Evolutionary conservation across 2,797 vertebrate species (phyloP).

Genomic region (Anguilla marmorata): DNA sequence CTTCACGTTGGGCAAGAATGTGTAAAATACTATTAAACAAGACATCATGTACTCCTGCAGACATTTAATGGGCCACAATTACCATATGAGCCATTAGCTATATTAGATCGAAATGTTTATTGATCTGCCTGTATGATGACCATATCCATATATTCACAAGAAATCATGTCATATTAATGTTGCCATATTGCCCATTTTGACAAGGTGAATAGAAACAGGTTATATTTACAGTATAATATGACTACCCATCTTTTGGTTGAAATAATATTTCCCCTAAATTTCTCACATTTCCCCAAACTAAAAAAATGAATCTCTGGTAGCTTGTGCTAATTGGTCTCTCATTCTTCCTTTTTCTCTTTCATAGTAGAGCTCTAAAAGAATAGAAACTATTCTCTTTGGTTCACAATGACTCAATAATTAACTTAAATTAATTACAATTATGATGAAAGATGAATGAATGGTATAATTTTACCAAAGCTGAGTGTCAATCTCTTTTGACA

Average conservation of each 20-base stretch:
- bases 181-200: conserved; percentile 53
- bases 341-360: not conserved
- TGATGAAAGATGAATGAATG: not conserved
- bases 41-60: conserved; percentile 57
- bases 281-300: no score
- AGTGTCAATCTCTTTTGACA: conserved; percentile 4
- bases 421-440: no score
- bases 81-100: conserved; percentile 70
- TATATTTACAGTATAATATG: conserved; percentile 17
- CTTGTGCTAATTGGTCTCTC: not conserved
- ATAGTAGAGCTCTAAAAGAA: not conserved
- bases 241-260: not conserved
- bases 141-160: conserved; percentile 62
- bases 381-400: not conserved
- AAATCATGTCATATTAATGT: conserved; percentile 67
- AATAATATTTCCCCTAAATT: not conserved
- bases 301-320: not conserved
- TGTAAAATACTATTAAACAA: conserved; percentile 63
- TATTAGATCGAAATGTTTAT: conserved; percentile 70
- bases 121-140: conserved; percentile 62
- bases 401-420: not conserved
- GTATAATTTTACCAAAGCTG: not conserved
- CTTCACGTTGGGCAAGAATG: conserved; percentile 58
- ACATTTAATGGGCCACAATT: conserved; percentile 70
- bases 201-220: conserved; percentile 58